Percentiles rank a stretch among this genome's conserved stretches.
Conservation (phyloP, 92 coral and sea anemone species). For the Zoanthus gigantus region DNA sequence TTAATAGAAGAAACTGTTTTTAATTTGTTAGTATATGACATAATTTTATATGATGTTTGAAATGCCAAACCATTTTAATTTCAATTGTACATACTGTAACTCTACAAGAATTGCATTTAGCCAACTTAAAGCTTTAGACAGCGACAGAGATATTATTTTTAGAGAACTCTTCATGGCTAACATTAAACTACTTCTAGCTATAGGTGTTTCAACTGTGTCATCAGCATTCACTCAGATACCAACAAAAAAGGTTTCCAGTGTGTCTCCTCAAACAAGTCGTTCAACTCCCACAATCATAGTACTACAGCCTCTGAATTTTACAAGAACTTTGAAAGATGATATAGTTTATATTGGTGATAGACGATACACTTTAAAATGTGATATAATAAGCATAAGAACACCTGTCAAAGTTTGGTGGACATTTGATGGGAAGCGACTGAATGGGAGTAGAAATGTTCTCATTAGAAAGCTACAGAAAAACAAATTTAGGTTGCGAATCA, state of each 20-base stretch:
- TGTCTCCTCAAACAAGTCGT: not conserved
- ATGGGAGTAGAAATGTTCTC: not conserved
- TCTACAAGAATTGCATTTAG: too few species aligned
- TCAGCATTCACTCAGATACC: not conserved
- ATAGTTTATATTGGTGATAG: constrained; percentile 21
- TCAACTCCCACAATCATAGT: not conserved
- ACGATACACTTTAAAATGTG: constrained; percentile 12
- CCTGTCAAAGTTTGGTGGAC: constrained; percentile 5
- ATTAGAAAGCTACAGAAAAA: not conserved
- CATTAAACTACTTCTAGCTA: not conserved
- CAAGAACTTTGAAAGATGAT: not conserved
- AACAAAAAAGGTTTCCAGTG: not conserved
- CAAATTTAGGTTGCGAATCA: constrained; percentile 26
- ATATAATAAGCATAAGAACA: not conserved
- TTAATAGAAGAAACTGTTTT: too few species aligned
- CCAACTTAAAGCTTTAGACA: too few species aligned
- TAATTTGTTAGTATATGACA: too few species aligned
- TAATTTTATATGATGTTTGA: too few species aligned
- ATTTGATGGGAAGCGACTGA: not conserved
- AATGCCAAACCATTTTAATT: too few species aligned
- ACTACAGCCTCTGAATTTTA: not conserved
- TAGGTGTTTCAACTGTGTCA: not conserved
- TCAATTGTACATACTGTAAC: too few species aligned
- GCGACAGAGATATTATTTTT: too few species aligned
- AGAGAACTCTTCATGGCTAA: too few species aligned